Base-by-base conservation (phyloP, 2,888 invertebrate genomes). In the Cloeon dipterum region DNA sequence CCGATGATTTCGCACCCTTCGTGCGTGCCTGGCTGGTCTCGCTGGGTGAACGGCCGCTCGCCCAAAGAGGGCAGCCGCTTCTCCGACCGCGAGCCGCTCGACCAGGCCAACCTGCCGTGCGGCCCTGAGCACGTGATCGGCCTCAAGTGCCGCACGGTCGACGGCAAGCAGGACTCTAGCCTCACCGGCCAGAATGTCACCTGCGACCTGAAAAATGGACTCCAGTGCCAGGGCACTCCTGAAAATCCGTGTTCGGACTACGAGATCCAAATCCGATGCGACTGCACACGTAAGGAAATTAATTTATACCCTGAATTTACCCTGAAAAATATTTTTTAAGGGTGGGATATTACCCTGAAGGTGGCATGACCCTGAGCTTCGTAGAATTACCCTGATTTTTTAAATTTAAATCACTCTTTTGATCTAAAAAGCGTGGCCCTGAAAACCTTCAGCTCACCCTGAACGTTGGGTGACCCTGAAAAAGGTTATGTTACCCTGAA, bases 261-360 rank as follows among this genome's bases (percentile, higher is more conserved):
- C 50, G 85, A 88, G 57, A 71, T 86, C 35, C 64, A 77, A 20
- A 74, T 83, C 2, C 61, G 68, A 26, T 86, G 86, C 50, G 54
- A 61, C 38, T 78, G 77, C 50, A n/a, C n/a, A n/a, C n/a, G n/a
- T n/a, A n/a, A n/a, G n/a, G n/a, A n/a, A n/a, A n/a, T n/a, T n/a
- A n/a, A n/a, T n/a, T n/a, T n/a, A n/a, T n/a, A n/a, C n/a, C n/a
- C n/a, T n/a, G n/a, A n/a, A n/a, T n/a, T n/a, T n/a, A n/a, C n/a
- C n/a, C n/a, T n/a, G n/a, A n/a, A n/a, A n/a, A n/a, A n/a, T n/a
- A n/a, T n/a, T n/a, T n/a, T n/a, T n/a, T n/a, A n/a, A n/a, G n/a
- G n/a, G n/a, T n/a, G n/a, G n/a, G n/a, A n/a, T n/a, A n/a, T n/a
- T n/a, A n/a, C n/a, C n/a, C n/a, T n/a, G n/a, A n/a, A n/a, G n/a